These are phyloP conservation scores for Hydrochoerus hydrochaeris DNA, from an alignment of 2,113 vertebrate species.

Conservation along the genomic window DNA sequence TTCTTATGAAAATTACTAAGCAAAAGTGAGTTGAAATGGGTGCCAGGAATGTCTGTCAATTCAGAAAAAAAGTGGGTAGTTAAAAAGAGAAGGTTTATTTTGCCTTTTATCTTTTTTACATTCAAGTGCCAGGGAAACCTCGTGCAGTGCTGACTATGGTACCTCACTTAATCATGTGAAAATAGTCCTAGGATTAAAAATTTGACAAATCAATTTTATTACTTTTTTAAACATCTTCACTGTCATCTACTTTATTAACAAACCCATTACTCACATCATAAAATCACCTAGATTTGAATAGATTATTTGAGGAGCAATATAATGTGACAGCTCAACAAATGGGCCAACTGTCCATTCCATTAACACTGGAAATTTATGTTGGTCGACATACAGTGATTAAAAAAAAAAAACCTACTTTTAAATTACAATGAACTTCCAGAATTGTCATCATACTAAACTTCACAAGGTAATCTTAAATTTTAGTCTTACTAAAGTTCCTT, in stretches of 20 bases:
- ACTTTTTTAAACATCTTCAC: conserved; percentile 21
- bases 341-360: neutral
- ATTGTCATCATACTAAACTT: conserved; percentile 45
- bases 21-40: neutral
- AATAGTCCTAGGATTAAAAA: conserved; percentile 42
- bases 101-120: conserved; percentile 29
- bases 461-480: conserved; percentile 58
- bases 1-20: conserved; percentile 17
- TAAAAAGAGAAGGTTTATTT: neutral
- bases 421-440: conserved; percentile 10
- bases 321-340: neutral
- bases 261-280: neutral
- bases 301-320: neutral
- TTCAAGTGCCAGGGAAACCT: conserved; percentile 11
- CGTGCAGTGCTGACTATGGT: neutral
- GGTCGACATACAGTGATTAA: neutral
- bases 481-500: conserved; percentile 12
- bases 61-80: neutral
- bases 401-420: neutral
- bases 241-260: conserved; percentile 33
- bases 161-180: conserved; percentile 1
- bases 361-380: neutral
- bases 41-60: neutral
- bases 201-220: conserved; percentile 36
- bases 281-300: neutral